Evolutionary conservation across 2,888 invertebrate genomes (phyloP), one percentile per base, ranked within the genome.

Genomic region (Lypha dubia): DNA sequence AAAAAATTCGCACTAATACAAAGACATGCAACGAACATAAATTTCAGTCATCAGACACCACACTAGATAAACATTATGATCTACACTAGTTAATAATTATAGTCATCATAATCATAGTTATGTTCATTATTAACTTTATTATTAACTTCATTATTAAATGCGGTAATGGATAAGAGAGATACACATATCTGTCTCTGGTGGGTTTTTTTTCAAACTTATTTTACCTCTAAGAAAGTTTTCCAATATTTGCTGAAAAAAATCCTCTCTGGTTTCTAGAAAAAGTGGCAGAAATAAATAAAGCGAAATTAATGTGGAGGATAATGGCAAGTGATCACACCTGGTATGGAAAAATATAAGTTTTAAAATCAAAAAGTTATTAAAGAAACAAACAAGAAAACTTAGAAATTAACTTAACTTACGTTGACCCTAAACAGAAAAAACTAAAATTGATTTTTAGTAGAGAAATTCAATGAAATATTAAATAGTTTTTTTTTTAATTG

Each of bases 51-150:
- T 49, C 49, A 49, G 17, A 46, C 17, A 49, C 49, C 15, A 9
- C 49, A 41, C 2, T 41, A 4, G 11, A 41, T 4, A 0, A 15
- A 15, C 15, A 49, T 49, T 49, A 49, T 49, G 7, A 49, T 17
- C 49, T 8, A 20, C 1, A 20, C 20, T 20, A 49, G 17, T 49
- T 49, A 15, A 20, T 49, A 20, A 49, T 49, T 9, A 17, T 20
- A 8, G 49, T 8, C 38, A 22, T 73, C 73, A 58, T 70, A n/a
- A 73, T 65, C 3, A 67, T 5, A 44, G 11, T 44, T 15, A 44
- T n/a, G 44, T 1, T 4, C 44, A 44, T 44, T 3, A 44, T n/a
- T 4, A 44, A n/a, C 15, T n/a, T 44, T n/a, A 44, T 44, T 44
- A 44, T 44, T 15, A 44, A n/a, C 15, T n/a, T 44, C 44, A 44